phyloP scores from a whole-genome alignment of 2,797 vertebrate species.

The Crax fasciolata region DNA sequence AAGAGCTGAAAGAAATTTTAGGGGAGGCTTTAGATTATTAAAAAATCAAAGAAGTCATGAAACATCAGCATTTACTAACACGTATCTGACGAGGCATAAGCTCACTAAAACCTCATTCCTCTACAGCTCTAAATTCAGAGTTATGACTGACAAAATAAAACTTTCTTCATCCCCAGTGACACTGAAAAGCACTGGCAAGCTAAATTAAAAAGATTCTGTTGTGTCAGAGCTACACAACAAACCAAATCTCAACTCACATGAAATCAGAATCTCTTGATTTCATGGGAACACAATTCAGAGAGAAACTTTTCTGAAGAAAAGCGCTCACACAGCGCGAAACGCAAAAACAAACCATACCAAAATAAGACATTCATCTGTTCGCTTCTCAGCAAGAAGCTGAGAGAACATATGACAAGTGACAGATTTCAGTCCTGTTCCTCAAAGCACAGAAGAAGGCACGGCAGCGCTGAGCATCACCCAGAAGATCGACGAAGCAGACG shows the following conservation, averaged over 20 bases:
- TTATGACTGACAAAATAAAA: accelerated
- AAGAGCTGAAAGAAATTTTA: neutral
- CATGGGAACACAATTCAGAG: neutral
- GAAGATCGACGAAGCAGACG: neutral
- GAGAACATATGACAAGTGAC: conserved; percentile 33
- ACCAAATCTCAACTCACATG: accelerated
- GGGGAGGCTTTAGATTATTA: neutral
- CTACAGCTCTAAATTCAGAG: accelerated
- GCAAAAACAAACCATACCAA: conserved; percentile 35
- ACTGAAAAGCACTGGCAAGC: neutral
- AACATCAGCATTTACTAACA: neutral
- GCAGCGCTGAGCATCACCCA: neutral
- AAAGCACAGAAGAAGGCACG: neutral
- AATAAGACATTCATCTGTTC: conserved; percentile 61
- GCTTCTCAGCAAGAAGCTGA: neutral
- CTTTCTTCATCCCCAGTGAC: neutral
- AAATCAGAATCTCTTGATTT: neutral
- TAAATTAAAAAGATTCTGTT: neutral
- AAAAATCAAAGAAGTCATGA: neutral
- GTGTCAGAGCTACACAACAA: neutral
- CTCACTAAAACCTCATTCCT: neutral
- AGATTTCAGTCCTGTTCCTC: conserved; percentile 35
- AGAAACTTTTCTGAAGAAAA: neutral
- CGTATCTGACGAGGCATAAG: neutral
- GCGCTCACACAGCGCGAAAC: neutral